Percentiles rank a stretch among this genome's conserved stretches.
Evolutionary conservation across 2,113 vertebrate genomes (phyloP).

Genomic region (Okapia johnstoni): DNA sequence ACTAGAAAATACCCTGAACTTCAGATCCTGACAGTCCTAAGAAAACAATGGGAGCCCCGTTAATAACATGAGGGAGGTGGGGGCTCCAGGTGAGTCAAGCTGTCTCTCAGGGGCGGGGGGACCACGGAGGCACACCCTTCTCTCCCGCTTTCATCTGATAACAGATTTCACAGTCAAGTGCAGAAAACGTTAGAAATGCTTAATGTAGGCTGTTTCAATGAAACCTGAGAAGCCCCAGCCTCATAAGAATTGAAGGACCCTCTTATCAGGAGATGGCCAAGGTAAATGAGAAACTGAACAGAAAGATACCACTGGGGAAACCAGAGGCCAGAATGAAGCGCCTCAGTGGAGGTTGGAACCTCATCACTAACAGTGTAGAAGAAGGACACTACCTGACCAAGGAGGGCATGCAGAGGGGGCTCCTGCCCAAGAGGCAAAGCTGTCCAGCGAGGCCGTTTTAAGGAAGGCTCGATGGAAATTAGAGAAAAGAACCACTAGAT

Average conservation of each 20-base stretch:
- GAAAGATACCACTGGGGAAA: background rate
- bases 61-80: background rate
- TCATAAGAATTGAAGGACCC: background rate
- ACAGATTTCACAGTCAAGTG: background rate
- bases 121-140: background rate
- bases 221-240: background rate
- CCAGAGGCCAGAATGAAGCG: background rate
- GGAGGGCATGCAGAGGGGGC: background rate
- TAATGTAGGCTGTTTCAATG: background rate
- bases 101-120: background rate
- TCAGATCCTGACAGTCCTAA: background rate
- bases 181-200: background rate
- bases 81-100: background rate
- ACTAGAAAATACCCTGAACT: background rate
- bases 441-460: background rate
- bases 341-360: background rate
- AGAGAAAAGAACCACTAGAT: background rate
- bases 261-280: background rate
- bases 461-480: slow-evolving; percentile 18
- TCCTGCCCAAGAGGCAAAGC: background rate
- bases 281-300: background rate
- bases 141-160: background rate
- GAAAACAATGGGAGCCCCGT: background rate
- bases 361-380: background rate
- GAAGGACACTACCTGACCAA: background rate